phyloP scores from a whole-genome alignment of 2,113 vertebrate species.

The Mionectes macconnelli region DNA sequence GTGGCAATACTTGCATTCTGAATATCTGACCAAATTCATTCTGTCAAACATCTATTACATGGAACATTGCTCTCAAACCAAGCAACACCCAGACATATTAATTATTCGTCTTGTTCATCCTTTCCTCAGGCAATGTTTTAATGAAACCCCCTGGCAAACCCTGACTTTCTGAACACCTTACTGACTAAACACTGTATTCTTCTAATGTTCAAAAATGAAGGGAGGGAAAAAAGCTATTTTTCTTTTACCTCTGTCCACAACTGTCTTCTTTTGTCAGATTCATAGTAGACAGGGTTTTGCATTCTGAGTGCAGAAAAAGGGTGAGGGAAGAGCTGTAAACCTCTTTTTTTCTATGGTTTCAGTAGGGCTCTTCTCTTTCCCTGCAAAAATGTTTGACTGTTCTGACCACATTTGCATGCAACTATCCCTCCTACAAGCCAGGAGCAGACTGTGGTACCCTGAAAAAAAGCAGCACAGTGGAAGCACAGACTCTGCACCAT shows the following conservation, averaged over 20 bases:
- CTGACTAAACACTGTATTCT: background rate
- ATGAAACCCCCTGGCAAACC: conserved; percentile 5
- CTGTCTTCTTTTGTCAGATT: background rate
- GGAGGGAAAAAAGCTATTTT: background rate
- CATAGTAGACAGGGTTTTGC: background rate
- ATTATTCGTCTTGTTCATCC: conserved; percentile 4
- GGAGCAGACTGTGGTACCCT: background rate
- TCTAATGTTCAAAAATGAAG: background rate
- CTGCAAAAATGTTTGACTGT: background rate
- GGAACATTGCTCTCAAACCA: background rate
- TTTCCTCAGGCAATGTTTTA: conserved; percentile 37
- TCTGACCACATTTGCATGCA: background rate
- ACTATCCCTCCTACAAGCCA: background rate
- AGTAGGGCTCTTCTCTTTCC: background rate
- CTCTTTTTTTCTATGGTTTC: background rate
- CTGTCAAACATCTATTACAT: background rate
- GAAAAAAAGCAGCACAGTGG: background rate
- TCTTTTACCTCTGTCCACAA: background rate
- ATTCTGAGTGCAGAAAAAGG: background rate
- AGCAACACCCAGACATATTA: background rate
- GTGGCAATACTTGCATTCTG: background rate
- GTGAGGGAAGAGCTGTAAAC: background rate
- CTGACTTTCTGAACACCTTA: conserved; percentile 1
- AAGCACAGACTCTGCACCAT: background rate
- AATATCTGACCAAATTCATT: background rate